A percentile compares a stretch with the other conserved stretches of the same genome.
phyloP scores from a whole-genome alignment of 2,888 invertebrate species.

The Margaritifera margaritifera region DNA sequence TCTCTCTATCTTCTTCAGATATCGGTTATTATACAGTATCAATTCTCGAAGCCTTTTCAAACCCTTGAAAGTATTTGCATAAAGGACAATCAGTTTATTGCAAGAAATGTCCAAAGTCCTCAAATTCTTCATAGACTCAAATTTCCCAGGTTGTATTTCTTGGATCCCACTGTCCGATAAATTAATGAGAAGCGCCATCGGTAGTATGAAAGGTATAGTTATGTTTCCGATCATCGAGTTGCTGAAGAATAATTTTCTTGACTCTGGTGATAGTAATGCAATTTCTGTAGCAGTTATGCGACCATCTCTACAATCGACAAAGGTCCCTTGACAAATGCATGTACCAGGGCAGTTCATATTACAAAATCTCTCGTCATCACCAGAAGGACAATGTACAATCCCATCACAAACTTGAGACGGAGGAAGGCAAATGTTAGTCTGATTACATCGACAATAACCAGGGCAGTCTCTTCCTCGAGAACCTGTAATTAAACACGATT shows the following conservation, averaged over 20 bases:
- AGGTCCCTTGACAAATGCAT: conserved; percentile 25
- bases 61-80: conserved; percentile 3
- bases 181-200: conserved; percentile 9
- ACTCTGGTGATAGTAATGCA: conserved; percentile 1
- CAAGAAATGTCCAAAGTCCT: not conserved
- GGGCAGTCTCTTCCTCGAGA: conserved; percentile 8
- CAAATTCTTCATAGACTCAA: not conserved
- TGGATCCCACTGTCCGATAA: not conserved
- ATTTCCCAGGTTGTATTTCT: not conserved
- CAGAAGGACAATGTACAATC: conserved; percentile 23
- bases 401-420: conserved; percentile 35
- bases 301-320: conserved; percentile 11
- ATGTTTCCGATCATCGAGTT: not conserved
- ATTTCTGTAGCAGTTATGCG: not conserved
- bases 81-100: not conserved
- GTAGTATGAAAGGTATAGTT: not conserved
- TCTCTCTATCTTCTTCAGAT: conserved; percentile 10
- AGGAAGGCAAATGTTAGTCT: conserved; percentile 21
- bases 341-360: conserved; percentile 16
- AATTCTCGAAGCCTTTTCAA: conserved; percentile 14
- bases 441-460: conserved; percentile 18
- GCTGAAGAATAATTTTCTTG: conserved; percentile 16
- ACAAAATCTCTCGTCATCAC: conserved; percentile 41
- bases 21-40: not conserved
- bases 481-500: too few relatives aligned